A percentile compares a stretch with the other conserved stretches of the same genome.
These are phyloP conservation scores for Sterna hirundo DNA, from an alignment of 2,113 vertebrate species.

Conservation along the genomic window DNA sequence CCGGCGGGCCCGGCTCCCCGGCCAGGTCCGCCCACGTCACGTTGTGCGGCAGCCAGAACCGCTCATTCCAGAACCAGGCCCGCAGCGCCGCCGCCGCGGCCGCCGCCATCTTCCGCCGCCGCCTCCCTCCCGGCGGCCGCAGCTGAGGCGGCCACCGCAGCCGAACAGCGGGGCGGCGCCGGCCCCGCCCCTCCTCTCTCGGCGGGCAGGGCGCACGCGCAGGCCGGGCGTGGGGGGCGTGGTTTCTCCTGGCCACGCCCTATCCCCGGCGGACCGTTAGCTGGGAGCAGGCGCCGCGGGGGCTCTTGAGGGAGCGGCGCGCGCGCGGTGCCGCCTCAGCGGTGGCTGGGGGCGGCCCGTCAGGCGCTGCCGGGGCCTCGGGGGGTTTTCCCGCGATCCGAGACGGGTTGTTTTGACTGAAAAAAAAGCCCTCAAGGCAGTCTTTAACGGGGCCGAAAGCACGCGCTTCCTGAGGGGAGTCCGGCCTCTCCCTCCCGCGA, in stretches of 20 bases:
- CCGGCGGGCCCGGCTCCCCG: slow-evolving; percentile 78
- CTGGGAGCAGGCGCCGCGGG: background rate
- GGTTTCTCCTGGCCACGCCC: rapidly evolving
- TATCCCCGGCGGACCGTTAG: background rate
- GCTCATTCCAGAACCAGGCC: slow-evolving; percentile 95
- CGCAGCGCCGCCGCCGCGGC: slow-evolving; percentile 70
- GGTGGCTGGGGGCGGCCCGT: rapidly evolving
- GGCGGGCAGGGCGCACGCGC: background rate
- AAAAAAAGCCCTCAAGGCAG: background rate
- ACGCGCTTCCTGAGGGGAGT: no score
- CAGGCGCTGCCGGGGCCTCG: rapidly evolving
- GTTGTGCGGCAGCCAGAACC: slow-evolving; percentile 95
- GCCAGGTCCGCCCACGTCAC: slow-evolving; percentile 94
- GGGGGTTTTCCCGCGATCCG: background rate
- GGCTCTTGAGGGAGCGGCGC: background rate
- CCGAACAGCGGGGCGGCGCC: background rate
- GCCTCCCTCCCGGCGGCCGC: background rate
- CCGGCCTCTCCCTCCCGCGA: no score
- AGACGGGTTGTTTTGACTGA: background rate
- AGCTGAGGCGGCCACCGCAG: background rate
- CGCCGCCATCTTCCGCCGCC: slow-evolving; percentile 29
- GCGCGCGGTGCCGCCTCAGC: background rate
- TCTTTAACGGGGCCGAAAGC: background rate
- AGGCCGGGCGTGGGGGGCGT: background rate
- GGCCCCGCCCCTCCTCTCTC: background rate